Percentiles rank a stretch among this genome's conserved stretches.
phyloP scores from a whole-genome alignment of 2,888 invertebrate species.

The Chalcosyrphus nemorum region DNA sequence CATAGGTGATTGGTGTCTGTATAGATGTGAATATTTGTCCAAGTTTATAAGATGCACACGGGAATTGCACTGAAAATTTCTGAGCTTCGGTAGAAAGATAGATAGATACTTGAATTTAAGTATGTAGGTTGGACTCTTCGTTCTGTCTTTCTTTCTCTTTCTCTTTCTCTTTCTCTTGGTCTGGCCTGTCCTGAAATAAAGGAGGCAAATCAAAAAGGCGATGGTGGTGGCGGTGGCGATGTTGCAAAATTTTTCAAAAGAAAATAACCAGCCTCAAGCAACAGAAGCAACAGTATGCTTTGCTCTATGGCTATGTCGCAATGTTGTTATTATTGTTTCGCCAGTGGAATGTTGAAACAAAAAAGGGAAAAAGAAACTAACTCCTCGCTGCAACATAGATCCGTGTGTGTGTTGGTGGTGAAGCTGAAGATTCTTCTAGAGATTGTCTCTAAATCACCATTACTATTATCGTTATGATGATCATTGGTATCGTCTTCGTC shows the following conservation, averaged over 20 bases:
- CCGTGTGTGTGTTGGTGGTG: slow-evolving; percentile 4
- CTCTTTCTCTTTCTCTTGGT: neutral
- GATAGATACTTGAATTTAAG: slow-evolving; percentile 19
- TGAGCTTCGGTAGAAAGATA: slow-evolving; percentile 8
- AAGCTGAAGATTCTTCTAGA: slow-evolving; percentile 34
- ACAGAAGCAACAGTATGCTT: slow-evolving; percentile 25
- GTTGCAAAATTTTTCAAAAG: slow-evolving; percentile 44
- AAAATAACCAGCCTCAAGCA: slow-evolving; percentile 33
- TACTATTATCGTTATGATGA: slow-evolving; percentile 37
- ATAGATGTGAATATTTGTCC: slow-evolving; percentile 49
- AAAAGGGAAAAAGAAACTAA: slow-evolving; percentile 14
- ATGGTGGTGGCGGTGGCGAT: slow-evolving; percentile 39
- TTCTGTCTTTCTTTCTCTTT: neutral
- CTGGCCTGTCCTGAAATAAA: neutral
- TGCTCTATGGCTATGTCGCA: slow-evolving; percentile 39
- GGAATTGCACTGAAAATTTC: slow-evolving; percentile 5
- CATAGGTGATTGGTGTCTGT: neutral
- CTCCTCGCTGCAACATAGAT: slow-evolving; percentile 15
- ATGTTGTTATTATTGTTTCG: slow-evolving; percentile 51
- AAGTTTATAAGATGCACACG: slow-evolving; percentile 38
- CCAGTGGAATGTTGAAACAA: slow-evolving; percentile 62
- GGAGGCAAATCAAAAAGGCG: slow-evolving; percentile 51
- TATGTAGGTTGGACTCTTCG: slow-evolving; percentile 1
- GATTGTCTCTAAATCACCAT: slow-evolving; percentile 46
- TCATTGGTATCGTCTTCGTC: slow-evolving; percentile 17